phyloP scores from a whole-genome alignment of 2,113 vertebrate genomes.

The Sebastes fasciatus region DNA sequence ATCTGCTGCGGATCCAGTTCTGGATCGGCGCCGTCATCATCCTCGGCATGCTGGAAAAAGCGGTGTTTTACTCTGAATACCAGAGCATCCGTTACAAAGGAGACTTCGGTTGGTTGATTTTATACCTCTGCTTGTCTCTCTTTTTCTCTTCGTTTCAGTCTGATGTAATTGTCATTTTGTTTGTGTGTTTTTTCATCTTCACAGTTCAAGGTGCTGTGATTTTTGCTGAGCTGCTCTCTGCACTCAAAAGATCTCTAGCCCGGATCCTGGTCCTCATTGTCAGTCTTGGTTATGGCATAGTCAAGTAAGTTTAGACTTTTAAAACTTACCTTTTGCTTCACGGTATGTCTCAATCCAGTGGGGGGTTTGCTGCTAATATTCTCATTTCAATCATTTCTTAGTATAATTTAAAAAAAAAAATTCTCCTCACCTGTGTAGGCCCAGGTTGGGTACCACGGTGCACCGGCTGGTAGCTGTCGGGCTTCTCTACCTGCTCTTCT shows the following conservation, averaged over 20 bases:
- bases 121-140: neutral
- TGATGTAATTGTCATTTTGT: neutral
- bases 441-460: conserved; percentile 92
- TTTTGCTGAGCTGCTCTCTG: conserved; percentile 94
- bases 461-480: conserved; percentile 93
- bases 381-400: neutral
- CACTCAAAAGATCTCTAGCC: conserved; percentile 93
- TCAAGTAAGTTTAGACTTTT: conserved; percentile 87
- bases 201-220: conserved; percentile 92
- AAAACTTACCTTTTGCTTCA: neutral
- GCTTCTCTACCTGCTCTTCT: conserved; percentile 93
- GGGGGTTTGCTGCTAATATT: neutral
- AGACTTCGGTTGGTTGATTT: conserved; percentile 87
- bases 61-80: conserved; percentile 96
- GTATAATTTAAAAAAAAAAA: no score
- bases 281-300: conserved; percentile 95
- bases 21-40: conserved; percentile 97
- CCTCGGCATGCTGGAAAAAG: conserved; percentile 96
- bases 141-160: neutral
- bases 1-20: conserved; percentile 95
- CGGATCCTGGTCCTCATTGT: conserved; percentile 96
- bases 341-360: neutral
- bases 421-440: conserved; percentile 77
- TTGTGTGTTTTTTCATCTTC: conserved; percentile 8
- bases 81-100: conserved; percentile 94